Evolutionary conservation across 2,797 vertebrate genomes (phyloP).

Genomic region (Megaceryle alcyon): DNA sequence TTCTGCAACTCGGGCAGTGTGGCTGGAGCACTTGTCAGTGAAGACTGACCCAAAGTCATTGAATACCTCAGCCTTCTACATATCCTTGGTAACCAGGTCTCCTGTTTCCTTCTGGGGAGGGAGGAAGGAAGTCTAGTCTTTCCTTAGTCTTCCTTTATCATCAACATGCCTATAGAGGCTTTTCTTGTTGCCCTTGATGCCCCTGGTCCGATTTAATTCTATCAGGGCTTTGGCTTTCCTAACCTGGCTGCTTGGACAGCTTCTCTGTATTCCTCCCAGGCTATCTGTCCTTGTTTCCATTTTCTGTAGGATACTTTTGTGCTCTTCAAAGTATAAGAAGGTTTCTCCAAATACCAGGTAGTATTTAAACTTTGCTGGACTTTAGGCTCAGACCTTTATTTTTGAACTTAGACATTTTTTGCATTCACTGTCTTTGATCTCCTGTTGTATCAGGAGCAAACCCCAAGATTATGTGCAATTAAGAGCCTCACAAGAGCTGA

Average conservation of each 20-base stretch:
- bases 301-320: not conserved
- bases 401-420: not conserved
- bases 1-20: not conserved
- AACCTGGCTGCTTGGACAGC: not conserved
- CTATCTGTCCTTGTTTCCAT: not conserved
- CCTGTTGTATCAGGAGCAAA: not conserved
- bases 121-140: not conserved
- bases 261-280: not conserved
- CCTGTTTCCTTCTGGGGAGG: not conserved
- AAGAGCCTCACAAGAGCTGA: not conserved
- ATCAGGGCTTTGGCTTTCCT: not conserved
- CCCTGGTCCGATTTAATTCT: not conserved
- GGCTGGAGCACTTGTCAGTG: not conserved
- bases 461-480: fast-evolving
- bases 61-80: not conserved
- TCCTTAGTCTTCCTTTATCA: not conserved
- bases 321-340: not conserved
- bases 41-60: not conserved
- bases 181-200: not conserved
- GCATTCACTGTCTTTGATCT: not conserved
- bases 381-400: not conserved
- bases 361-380: not conserved
- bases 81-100: not conserved
- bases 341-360: not conserved
- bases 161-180: not conserved